phyloP scores from a whole-genome alignment of 2,797 vertebrate species.

The Fringilla coelebs region DNA sequence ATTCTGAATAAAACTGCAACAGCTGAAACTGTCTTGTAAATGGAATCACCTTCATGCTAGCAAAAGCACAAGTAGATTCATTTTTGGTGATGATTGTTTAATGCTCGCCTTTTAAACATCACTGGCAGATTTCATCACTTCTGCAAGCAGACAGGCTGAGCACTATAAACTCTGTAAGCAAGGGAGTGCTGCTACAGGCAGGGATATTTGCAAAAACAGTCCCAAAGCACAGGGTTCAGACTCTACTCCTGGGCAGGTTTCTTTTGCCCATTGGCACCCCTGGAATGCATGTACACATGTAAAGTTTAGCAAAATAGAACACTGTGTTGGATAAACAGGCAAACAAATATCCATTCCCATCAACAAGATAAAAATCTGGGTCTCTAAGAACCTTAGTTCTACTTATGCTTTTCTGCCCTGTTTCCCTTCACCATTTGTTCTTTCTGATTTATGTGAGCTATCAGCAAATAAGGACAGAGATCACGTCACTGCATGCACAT shows the following conservation, averaged over 20 bases:
- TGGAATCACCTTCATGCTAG: background rate
- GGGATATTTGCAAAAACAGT: background rate
- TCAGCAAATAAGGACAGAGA: background rate
- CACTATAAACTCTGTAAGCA: background rate
- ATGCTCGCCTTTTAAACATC: background rate
- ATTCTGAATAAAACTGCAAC: background rate
- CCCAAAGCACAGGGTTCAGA: background rate
- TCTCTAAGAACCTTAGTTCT: background rate
- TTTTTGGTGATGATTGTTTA: background rate
- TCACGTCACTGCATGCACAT: background rate
- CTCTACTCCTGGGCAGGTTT: background rate
- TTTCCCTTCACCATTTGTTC: background rate
- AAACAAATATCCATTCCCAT: background rate
- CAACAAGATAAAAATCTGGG: background rate
- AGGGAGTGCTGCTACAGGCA: background rate
- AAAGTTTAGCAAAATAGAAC: background rate
- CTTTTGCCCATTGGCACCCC: background rate
- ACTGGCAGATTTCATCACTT: background rate
- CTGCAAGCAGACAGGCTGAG: background rate
- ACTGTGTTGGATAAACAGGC: background rate
- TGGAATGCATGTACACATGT: accelerated
- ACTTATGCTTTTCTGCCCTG: background rate
- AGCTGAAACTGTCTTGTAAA: background rate
- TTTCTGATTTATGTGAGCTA: background rate
- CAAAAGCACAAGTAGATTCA: background rate